Conservation (phyloP, 2,113 vertebrate genomes). For the Caloenas nicobarica region DNA sequence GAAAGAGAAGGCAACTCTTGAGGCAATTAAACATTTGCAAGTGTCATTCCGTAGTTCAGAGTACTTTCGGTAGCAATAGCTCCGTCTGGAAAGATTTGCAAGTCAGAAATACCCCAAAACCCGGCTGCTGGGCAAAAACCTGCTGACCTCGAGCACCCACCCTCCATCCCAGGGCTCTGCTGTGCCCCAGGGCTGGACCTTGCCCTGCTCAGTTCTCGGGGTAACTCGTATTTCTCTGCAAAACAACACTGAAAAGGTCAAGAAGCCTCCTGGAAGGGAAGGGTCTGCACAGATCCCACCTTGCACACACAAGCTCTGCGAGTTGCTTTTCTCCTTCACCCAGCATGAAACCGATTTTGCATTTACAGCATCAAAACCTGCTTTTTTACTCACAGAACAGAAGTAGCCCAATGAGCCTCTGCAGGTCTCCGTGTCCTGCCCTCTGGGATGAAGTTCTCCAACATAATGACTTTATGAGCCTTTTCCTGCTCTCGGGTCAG, state of each 20-base stretch:
- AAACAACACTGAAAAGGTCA: neutral
- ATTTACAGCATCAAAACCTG: neutral
- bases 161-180: neutral
- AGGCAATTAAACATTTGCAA: neutral
- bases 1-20: neutral
- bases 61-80: neutral
- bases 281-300: neutral
- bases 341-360: neutral
- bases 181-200: neutral
- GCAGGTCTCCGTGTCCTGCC: fast-evolving
- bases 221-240: neutral
- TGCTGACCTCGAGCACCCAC: fast-evolving
- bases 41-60: neutral
- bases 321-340: neutral
- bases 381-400: neutral
- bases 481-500: neutral
- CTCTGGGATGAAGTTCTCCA: neutral
- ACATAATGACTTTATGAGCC: neutral
- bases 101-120: neutral
- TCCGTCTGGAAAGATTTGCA: neutral
- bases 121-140: neutral
- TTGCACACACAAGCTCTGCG: neutral
- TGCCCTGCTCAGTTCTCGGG: neutral
- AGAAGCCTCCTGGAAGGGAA: neutral
- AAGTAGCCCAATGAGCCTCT: neutral